A percentile compares a stretch with the other conserved stretches of the same genome.
These are phyloP conservation scores for Abrostola triplasia DNA, from an alignment of 2,888 invertebrate species.

Conservation along the genomic window DNA sequence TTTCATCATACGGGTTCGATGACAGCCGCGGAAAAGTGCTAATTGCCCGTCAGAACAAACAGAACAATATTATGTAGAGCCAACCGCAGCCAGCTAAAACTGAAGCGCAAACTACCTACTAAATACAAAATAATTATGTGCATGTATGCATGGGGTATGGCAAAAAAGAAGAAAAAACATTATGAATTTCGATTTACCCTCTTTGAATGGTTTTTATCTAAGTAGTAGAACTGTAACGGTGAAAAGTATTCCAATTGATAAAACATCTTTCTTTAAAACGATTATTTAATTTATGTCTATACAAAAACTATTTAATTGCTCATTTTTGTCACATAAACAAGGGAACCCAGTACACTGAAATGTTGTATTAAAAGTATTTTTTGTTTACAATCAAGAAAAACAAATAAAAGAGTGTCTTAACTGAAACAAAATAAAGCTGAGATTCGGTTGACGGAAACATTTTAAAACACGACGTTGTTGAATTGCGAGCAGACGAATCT, in stretches of 20 bases:
- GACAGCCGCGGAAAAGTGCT: conserved; percentile 81
- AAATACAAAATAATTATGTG: not conserved
- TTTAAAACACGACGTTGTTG: conserved; percentile 75
- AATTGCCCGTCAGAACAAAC: conserved; percentile 68
- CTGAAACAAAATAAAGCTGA: conserved; percentile 64
- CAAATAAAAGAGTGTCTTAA: conserved; percentile 63
- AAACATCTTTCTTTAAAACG: conserved; percentile 26
- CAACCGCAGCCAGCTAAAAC: conserved; percentile 54
- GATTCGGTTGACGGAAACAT: conserved; percentile 65
- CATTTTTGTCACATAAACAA: conserved; percentile 64
- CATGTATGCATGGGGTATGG: not conserved
- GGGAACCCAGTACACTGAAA: conserved; percentile 52
- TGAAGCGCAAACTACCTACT: conserved; percentile 22
- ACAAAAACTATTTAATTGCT: conserved; percentile 56
- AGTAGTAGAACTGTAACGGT: conserved; percentile 2
- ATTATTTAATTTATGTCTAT: conserved; percentile 49
- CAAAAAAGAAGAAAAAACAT: not conserved
- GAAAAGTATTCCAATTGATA: conserved; percentile 12
- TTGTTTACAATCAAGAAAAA: conserved; percentile 49
- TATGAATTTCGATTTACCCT: not conserved
- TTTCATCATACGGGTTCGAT: conserved; percentile 65
- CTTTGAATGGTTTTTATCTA: not conserved
- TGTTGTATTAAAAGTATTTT: conserved; percentile 56
- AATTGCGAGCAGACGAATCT: conserved; percentile 69
- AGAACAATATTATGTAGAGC: conserved; percentile 65